Conservation (phyloP, 2,888 invertebrate species). For the Rhogogaster chlorosoma region DNA sequence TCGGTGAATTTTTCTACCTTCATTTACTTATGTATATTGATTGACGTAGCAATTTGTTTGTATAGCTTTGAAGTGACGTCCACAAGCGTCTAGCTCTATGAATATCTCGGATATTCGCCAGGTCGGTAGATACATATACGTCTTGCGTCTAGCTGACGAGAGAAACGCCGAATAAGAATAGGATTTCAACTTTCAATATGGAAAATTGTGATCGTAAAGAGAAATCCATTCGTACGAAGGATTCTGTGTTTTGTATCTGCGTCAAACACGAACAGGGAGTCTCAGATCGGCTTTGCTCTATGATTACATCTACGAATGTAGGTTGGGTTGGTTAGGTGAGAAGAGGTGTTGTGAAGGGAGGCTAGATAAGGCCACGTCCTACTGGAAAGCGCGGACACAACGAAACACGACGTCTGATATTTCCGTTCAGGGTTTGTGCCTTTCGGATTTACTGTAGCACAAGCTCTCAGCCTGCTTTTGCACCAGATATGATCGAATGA, state of each 20-base stretch:
- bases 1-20: background rate
- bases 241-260: conserved; percentile 28
- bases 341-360: conserved; percentile 9
- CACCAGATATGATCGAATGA: conserved; percentile 50
- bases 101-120: background rate
- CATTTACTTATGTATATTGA: background rate
- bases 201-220: conserved; percentile 51
- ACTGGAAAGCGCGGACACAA: conserved; percentile 38
- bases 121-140: too few species aligned
- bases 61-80: conserved; percentile 1
- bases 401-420: conserved; percentile 44
- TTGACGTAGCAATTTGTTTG: background rate
- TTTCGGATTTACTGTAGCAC: conserved; percentile 41
- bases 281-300: conserved; percentile 45
- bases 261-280: conserved; percentile 48
- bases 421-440: conserved; percentile 40
- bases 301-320: conserved; percentile 50
- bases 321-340: conserved; percentile 24
- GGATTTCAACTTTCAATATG: conserved; percentile 50
- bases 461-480: conserved; percentile 37
- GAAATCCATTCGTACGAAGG: conserved; percentile 41
- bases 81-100: background rate
- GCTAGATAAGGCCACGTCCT: conserved; percentile 40
- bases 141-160: conserved; percentile 17
- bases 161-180: background rate